Conservation (phyloP, 2,113 vertebrate genomes). For the Siniperca chuatsi region DNA sequence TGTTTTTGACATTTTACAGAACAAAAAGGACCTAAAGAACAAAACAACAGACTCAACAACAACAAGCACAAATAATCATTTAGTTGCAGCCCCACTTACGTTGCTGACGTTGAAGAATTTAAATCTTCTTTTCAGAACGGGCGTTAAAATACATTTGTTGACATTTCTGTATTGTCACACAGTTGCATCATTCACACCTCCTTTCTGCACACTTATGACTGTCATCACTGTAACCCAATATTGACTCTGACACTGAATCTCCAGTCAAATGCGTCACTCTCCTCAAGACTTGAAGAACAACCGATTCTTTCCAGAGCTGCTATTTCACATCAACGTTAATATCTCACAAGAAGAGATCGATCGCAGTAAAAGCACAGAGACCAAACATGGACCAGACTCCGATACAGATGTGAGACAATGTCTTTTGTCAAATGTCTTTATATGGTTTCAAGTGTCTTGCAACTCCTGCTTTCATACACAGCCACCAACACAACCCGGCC, state of each 20-base stretch:
- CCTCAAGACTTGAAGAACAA: too few species aligned
- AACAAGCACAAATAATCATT: neutral
- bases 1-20: neutral
- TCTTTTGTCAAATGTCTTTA: neutral
- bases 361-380: neutral
- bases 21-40: too few species aligned
- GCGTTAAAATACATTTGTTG: neutral
- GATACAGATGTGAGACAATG: neutral
- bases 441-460: neutral
- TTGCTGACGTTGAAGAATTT: neutral
- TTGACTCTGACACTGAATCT: neutral
- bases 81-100: neutral
- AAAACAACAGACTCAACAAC: neutral
- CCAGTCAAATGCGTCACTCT: too few species aligned
- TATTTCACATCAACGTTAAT: neutral
- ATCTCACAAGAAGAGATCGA: neutral
- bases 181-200: neutral
- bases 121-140: too few species aligned
- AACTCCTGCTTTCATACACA: neutral
- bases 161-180: neutral
- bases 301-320: neutral
- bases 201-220: neutral
- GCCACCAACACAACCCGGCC: neutral
- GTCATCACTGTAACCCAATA: neutral
- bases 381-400: neutral